Evolutionary conservation across 2,797 vertebrate species (phyloP).

Genomic region (Orestias chungarensis): DNA sequence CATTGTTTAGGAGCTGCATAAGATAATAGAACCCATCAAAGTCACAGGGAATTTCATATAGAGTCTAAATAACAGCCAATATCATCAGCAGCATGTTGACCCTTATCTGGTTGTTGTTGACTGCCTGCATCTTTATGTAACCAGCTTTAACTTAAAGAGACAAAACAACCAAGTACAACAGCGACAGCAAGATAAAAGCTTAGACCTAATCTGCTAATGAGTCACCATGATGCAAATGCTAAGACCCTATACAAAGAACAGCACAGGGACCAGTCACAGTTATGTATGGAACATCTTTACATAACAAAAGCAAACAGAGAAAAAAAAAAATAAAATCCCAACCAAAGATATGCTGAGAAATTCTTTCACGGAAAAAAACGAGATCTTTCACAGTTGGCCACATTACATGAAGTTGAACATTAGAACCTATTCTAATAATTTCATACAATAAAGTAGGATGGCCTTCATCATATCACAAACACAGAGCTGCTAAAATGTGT

Average conservation of each 20-base stretch:
- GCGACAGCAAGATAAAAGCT: conserved; percentile 49
- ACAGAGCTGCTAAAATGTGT: conserved; percentile 2
- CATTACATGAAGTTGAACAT: conserved; percentile 6
- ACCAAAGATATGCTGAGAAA: conserved; percentile 31
- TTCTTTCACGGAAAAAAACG: conserved; percentile 35
- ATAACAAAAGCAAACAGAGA: conserved; percentile 50
- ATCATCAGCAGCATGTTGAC: conserved; percentile 19
- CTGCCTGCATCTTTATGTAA: conserved; percentile 37
- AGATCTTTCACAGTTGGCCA: conserved; percentile 17
- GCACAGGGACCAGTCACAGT: conserved; percentile 48
- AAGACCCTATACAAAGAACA: conserved; percentile 44
- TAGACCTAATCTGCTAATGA: conserved; percentile 50
- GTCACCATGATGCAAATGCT: conserved; percentile 40
- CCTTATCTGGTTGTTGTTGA: conserved; percentile 31
- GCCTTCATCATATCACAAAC: background rate
- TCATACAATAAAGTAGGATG: conserved; percentile 6
- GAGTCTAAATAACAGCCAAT: conserved; percentile 24
- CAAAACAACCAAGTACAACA: conserved; percentile 35
- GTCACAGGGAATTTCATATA: conserved; percentile 21
- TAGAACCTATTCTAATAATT: conserved; percentile 10
- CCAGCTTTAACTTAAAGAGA: conserved; percentile 46
- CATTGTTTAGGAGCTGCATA: conserved; percentile 35
- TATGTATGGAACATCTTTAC: conserved; percentile 71
- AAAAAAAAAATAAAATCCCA: conserved; percentile 38
- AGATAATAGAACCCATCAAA: conserved; percentile 35